These are phyloP conservation scores for Piscicola geometra DNA, from an alignment of 2,888 invertebrate genomes.

Conservation along the genomic window DNA sequence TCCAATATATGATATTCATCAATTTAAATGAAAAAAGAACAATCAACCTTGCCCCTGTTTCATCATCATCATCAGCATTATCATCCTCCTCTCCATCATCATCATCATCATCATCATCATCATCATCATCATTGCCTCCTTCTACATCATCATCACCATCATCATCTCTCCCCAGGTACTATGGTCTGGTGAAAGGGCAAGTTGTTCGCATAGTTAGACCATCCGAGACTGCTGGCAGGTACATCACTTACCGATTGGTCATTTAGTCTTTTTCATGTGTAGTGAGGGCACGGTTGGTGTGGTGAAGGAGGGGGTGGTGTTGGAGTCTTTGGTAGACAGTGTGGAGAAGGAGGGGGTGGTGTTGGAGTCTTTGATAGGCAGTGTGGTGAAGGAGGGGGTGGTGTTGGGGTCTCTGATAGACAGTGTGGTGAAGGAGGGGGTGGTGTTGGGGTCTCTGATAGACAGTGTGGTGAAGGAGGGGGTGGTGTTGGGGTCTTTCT, in stretches of 20 bases:
- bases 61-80: too few relatives aligned
- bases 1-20: neutral
- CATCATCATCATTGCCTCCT: slow-evolving; percentile 14
- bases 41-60: too few relatives aligned
- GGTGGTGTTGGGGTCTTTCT: neutral
- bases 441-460: neutral
- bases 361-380: too few relatives aligned
- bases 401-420: neutral
- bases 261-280: too few relatives aligned
- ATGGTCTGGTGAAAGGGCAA: slow-evolving; percentile 26
- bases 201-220: slow-evolving; percentile 21
- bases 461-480: neutral
- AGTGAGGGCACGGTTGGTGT: too few relatives aligned
- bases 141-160: too few relatives aligned
- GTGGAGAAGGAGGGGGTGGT: too few relatives aligned
- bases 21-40: too few relatives aligned
- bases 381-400: neutral
- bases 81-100: too few relatives aligned
- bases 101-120: slow-evolving; percentile 22
- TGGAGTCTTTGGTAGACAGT: too few relatives aligned
- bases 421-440: neutral
- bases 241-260: slow-evolving; percentile 38
- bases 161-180: too few relatives aligned
- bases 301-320: too few relatives aligned
- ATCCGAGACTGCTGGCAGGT: slow-evolving; percentile 20